Evolutionary conservation across 2,113 vertebrate genomes (phyloP).

Genomic region (Rhynchopsitta pachyrhyncha): DNA sequence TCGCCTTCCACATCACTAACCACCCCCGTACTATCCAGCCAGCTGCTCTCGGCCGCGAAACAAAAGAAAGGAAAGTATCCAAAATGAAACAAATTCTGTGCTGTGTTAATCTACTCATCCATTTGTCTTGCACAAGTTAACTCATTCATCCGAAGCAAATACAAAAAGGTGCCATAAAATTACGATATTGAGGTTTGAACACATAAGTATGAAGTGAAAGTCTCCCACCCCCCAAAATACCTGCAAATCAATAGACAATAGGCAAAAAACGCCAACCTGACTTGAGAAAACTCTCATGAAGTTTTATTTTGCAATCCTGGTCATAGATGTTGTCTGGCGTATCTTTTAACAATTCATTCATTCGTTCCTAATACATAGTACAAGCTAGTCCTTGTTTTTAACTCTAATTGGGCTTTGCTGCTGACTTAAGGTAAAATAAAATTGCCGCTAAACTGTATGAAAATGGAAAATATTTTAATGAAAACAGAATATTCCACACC

Average conservation of each 20-base stretch:
- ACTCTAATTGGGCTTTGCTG: not conserved
- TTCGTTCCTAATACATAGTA: not conserved
- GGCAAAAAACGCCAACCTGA: not conserved
- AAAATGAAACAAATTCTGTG: not conserved
- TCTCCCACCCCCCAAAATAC: not conserved
- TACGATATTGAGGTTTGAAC: not conserved
- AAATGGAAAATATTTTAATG: not conserved
- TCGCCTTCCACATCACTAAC: too few species aligned
- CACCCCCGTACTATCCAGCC: too few species aligned
- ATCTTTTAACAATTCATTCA: not conserved
- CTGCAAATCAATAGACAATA: not conserved
- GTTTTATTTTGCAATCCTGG: not conserved
- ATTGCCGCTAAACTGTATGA: not conserved
- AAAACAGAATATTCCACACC: not conserved
- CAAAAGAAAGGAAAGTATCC: not conserved
- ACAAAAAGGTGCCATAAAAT: not conserved
- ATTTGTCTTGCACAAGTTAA: not conserved
- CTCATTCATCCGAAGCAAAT: not conserved
- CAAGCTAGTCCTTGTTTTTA: not conserved
- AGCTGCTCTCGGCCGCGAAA: too few species aligned
- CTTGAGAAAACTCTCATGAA: not conserved
- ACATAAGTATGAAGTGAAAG: not conserved
- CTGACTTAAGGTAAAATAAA: not conserved
- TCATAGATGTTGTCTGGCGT: rapidly evolving
- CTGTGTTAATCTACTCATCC: not conserved